Evolutionary conservation across 2,113 vertebrate species (phyloP).

Genomic region (Chrysemys picta): DNA sequence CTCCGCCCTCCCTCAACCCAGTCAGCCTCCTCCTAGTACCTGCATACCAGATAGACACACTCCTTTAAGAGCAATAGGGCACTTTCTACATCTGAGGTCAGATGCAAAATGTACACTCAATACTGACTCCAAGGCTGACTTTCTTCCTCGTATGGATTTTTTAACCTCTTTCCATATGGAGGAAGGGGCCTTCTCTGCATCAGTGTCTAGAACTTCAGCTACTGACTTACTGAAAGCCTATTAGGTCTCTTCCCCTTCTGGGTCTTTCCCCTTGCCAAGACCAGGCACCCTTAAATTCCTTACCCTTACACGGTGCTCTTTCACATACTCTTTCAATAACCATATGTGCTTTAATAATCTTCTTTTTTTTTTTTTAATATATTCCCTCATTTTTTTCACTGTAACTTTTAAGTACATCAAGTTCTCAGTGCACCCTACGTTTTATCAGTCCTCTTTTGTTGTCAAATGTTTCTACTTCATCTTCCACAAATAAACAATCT

Average conservation of each 20-base stretch:
- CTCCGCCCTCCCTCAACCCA: not conserved
- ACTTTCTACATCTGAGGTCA: not conserved
- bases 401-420: not conserved
- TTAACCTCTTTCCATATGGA: not conserved
- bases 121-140: not conserved
- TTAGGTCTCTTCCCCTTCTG: not conserved
- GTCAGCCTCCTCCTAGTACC: not conserved
- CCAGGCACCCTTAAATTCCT: not conserved
- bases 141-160: not conserved
- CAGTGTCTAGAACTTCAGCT: not conserved
- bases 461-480: not conserved
- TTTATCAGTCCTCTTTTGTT: not conserved
- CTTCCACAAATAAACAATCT: not conserved
- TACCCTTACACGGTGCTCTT: not conserved
- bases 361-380: too few relatives aligned
- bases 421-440: not conserved
- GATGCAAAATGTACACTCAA: not conserved
- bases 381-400: not conserved
- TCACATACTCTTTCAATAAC: not conserved
- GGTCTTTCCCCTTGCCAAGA: not conserved
- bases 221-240: not conserved
- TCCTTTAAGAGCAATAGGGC: not conserved
- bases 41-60: not conserved
- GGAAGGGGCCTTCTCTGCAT: not conserved
- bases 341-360: not conserved